phyloP scores from a whole-genome alignment of 2,797 vertebrate species.

The Pygocentrus nattereri region DNA sequence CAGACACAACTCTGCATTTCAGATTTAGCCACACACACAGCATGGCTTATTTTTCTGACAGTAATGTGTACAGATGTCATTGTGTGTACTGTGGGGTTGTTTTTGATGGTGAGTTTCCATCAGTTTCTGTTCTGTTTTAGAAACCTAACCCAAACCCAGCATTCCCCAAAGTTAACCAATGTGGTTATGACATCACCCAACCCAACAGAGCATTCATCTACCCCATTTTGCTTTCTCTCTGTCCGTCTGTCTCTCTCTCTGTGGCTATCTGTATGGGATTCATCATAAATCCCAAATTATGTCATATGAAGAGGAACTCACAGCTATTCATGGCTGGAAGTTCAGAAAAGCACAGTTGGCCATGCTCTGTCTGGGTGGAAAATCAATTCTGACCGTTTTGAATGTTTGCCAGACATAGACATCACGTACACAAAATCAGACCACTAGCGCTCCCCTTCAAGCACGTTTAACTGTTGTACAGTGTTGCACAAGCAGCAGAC shows the following conservation, averaged over 20 bases:
- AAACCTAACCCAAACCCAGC: conserved; percentile 10
- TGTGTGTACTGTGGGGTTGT: neutral
- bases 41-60: neutral
- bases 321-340: neutral
- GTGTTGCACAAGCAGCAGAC: no score
- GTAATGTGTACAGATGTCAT: neutral
- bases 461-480: no score
- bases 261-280: neutral
- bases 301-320: neutral
- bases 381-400: no score
- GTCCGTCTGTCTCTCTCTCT: neutral
- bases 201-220: neutral
- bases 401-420: no score
- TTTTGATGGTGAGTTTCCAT: neutral
- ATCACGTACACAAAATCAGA: no score
- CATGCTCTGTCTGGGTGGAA: neutral
- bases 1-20: neutral
- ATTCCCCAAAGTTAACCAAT: neutral
- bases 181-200: neutral
- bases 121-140: conserved; percentile 7
- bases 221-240: neutral
- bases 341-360: neutral
- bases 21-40: conserved; percentile 10
- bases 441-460: no score
- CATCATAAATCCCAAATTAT: conserved; percentile 6